Evolutionary conservation across 1,140 invertebrate species (phyloP).

Genomic region (Rhopalosiphum padi): DNA sequence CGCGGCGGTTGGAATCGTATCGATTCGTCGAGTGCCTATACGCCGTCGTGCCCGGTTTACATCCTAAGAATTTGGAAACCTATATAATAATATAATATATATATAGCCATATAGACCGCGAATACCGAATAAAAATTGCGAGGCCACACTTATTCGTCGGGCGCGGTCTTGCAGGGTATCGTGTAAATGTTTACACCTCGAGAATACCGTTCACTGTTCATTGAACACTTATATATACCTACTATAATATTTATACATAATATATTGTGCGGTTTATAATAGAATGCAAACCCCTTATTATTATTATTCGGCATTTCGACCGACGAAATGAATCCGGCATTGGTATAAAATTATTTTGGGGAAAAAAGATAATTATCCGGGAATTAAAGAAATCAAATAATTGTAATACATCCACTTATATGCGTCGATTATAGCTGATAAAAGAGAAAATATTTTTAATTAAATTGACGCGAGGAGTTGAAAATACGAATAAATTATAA

Average conservation of each 20-base stretch:
- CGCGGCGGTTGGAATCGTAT: background rate
- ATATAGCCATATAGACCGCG: background rate
- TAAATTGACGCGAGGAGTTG: background rate
- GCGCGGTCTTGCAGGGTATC: background rate
- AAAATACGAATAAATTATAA: slow-evolving; percentile 9
- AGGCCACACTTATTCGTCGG: background rate
- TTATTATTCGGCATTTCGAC: background rate
- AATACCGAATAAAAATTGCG: background rate
- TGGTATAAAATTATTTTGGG: background rate
- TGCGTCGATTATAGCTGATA: background rate
- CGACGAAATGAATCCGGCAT: background rate
- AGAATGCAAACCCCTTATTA: background rate
- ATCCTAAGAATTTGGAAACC: background rate
- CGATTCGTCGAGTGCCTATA: background rate
- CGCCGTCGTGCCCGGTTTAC: background rate
- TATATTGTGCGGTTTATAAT: background rate
- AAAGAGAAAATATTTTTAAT: slow-evolving; percentile 12
- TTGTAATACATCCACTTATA: background rate
- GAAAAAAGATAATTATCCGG: background rate
- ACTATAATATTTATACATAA: no score
- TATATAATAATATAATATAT: background rate
- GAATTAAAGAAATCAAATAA: background rate
- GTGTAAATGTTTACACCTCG: background rate
- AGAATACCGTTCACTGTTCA: background rate
- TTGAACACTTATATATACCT: background rate